Evolutionary conservation across 1,140 invertebrate genomes (phyloP), one percentile per base, ranked within the genome.

Genomic region (Lordiphosa mommai): DNA sequence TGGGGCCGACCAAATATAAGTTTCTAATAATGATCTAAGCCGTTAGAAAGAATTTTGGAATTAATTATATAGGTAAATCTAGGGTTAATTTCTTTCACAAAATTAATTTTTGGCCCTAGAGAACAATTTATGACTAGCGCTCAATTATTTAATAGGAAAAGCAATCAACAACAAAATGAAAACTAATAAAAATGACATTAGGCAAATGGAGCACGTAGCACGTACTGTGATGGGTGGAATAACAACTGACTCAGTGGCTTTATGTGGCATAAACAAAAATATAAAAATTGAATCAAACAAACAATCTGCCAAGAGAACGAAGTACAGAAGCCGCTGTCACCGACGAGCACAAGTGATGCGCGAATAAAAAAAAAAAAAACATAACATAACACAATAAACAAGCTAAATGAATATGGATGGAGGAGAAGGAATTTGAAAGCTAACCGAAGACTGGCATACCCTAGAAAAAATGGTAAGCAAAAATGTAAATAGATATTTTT

Each of bases 271-370:
- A 69, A 72, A 79, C 53, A 57, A 76, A 50, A 71, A 67, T 44
- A 61, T 56, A 33, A 72, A 79, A 71, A 57, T 72, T 51, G 52
- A 80, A 72, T 79, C 55, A 55, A 72, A 59, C 48, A 68, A 61
- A 55, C 59, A 72, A 66, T 72, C 55, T 71, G 55, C 34, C 27
- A 55, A 33, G 29, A 36, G 51, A 38, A 50, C 48, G 20, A 67
- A 48, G 52, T 47, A 60, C 52, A 79, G 63, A 49, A 60, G 58
- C 73, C 49, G 29, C 59, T 27, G 23, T 27, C 7, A 6, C 23
- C 23, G 23, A 7, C 23, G 20, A 4, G 3, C 20, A 23, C 20
- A 27, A 27, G 23, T 1, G 48, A 58, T 20, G 48, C 30, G 46
- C 20, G 20, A 44, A 43, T 23, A 57, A 16, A 51, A 38, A 43